Evolutionary conservation across 2,888 invertebrate genomes (phyloP), one percentile per base, ranked within the genome.

Genomic region (Conomelus anceps): DNA sequence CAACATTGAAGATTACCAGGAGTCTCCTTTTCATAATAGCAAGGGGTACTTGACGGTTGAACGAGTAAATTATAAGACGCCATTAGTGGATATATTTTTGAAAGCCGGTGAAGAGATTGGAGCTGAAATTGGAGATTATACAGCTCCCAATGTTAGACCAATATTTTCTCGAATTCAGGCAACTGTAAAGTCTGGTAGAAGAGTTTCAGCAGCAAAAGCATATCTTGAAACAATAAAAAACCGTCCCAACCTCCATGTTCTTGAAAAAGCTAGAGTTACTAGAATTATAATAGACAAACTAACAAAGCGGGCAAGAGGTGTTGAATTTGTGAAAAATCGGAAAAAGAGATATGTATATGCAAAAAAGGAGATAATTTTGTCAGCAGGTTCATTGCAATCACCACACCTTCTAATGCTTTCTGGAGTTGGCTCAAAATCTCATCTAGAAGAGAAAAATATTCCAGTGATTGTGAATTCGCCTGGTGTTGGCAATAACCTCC

Each of bases 331-430:
- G 0, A 92, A 92, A 63, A 92, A 92, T 63, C 92, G 93, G 6
- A 92, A 90, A 26, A 92, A 91, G 17, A 92, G 93, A 88, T 91
- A 88, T 6, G 92, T 94, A 0, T 91, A 92, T 86, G 95, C 95
- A 0, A 93, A 93, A 84, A 95, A 94, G 91, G 95, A 95, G 92
- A 94, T 96, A 0, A 95, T 96, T 89, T 92, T 96, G 9, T 95
- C 96, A 11, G 96, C 96, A 0, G 97, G 98, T 0, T 95, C 97
- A 0, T 95, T 98, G 91, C 97, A 96, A 93, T 96, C 97, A 0
- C 96, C 98, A 0, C 97, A 98, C 93, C 92, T 98, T 17, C 93
- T 95, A 24, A 94, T 95, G 94, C 91, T 96, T 84, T 95, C 95
- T 17, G 96, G 96, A 0, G 93, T 96, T 17, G 96, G 96, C 0